Evolutionary conservation across 2,113 vertebrate species (phyloP).

Genomic region (Pelvicachromis taeniatus): DNA sequence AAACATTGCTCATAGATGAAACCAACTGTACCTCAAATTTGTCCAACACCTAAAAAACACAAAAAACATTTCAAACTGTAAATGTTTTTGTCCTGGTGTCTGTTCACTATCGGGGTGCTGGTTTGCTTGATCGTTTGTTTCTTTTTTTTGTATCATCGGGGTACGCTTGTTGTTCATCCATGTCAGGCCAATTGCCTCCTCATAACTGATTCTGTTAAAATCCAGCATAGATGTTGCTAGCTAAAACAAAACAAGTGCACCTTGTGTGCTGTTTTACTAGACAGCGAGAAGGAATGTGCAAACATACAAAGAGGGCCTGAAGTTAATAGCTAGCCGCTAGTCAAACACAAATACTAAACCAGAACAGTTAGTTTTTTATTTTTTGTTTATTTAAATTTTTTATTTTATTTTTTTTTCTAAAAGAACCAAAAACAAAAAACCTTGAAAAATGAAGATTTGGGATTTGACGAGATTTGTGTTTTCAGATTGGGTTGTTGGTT

Average conservation of each 20-base stretch:
- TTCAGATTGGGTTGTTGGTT: not conserved
- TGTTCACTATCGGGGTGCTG: slow-evolving; percentile 30
- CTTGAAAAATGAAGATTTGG: not conserved
- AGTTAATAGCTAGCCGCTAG: not conserved
- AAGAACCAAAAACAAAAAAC: not conserved
- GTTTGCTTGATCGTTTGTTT: not conserved
- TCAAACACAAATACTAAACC: not conserved
- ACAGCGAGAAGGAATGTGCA: slow-evolving; percentile 54
- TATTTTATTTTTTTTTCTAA: not conserved
- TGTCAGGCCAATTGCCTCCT: not conserved
- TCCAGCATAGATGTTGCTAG: not conserved
- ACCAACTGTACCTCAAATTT: not conserved
- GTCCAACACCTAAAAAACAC: not conserved
- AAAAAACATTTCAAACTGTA: not conserved
- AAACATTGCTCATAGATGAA: not conserved
- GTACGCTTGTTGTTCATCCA: not conserved
- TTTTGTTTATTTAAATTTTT: too few species aligned
- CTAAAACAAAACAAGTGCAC: not conserved
- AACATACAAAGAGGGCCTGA: slow-evolving; percentile 7
- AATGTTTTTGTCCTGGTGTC: not conserved
- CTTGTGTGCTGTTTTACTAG: slow-evolving; percentile 13
- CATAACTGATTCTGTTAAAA: not conserved
- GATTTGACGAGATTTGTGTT: not conserved
- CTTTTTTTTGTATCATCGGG: not conserved
- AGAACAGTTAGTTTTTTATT: not conserved